phyloP scores from a whole-genome alignment of 2,113 vertebrate species.

The Bujurquina vittata region DNA sequence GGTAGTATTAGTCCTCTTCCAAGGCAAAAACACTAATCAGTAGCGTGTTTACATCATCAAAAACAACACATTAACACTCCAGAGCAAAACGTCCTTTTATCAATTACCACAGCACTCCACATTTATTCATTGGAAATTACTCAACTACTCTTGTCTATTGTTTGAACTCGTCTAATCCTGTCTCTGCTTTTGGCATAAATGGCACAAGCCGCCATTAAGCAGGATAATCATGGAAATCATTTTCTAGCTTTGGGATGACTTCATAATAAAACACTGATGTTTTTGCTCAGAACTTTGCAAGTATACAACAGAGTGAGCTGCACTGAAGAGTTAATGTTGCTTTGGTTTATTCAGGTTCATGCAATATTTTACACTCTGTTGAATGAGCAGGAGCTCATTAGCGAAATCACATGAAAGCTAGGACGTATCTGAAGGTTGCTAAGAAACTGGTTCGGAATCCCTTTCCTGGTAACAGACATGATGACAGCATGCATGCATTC shows the following conservation, averaged over 20 bases:
- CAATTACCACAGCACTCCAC: conserved; percentile 32
- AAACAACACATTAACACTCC: conserved; percentile 55
- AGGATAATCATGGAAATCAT: conserved; percentile 51
- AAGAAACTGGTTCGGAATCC: conserved; percentile 76
- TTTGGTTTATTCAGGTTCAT: conserved; percentile 61
- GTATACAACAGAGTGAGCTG: not conserved
- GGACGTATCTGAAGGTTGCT: conserved; percentile 74
- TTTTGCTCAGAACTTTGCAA: conserved; percentile 20
- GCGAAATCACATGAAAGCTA: conserved; percentile 73
- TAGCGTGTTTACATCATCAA: conserved; percentile 35
- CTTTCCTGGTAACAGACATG: conserved; percentile 71
- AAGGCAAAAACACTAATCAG: conserved; percentile 29
- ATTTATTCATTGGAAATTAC: conserved; percentile 42
- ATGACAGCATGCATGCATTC: conserved; percentile 51
- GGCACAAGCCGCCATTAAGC: conserved; percentile 38
- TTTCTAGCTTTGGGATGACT: conserved; percentile 30
- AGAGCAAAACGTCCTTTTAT: conserved; percentile 50
- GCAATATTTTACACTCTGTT: conserved; percentile 68
- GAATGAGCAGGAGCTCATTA: conserved; percentile 75
- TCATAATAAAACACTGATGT: conserved; percentile 29
- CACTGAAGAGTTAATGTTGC: conserved; percentile 5
- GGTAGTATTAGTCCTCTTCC: not conserved
- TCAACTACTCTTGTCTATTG: conserved; percentile 30
- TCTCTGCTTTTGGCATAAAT: conserved; percentile 48
- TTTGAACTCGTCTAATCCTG: conserved; percentile 60